Conservation (phyloP, 1,140 invertebrate species). For the Microplitis mediator region DNA sequence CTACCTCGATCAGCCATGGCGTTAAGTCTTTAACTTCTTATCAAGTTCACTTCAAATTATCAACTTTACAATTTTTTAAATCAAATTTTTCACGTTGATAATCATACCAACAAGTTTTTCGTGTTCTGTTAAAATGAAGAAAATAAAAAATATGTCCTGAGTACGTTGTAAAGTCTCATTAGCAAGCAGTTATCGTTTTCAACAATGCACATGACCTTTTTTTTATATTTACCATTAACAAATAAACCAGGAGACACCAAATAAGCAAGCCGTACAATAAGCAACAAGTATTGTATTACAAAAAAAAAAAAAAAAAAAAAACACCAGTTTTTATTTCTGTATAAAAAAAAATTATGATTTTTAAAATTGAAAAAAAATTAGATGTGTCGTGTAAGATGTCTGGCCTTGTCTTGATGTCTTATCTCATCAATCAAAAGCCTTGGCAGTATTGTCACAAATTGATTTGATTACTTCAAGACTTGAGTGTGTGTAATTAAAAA, state of each 20-base stretch:
- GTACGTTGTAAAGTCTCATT: no score
- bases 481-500: no score
- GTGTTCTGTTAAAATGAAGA: constrained; percentile 6
- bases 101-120: not conserved
- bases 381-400: not conserved
- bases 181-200: no score
- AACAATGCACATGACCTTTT: not conserved
- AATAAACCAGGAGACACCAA: not conserved
- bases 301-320: not conserved
- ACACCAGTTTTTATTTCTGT: not conserved
- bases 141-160: constrained; percentile 8
- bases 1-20: constrained; percentile 18
- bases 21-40: not conserved
- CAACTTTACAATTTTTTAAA: not conserved
- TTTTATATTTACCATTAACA: not conserved
- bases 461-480: not conserved
- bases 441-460: not conserved
- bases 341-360: not conserved
- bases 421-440: not conserved
- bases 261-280: not conserved
- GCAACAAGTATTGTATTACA: not conserved
- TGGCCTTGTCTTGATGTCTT: constrained; percentile 1
- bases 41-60: not conserved
- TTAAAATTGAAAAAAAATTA: not conserved
- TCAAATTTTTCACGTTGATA: not conserved